phyloP scores from a whole-genome alignment of 2,797 vertebrate genomes.

The Australoheros facetus region DNA sequence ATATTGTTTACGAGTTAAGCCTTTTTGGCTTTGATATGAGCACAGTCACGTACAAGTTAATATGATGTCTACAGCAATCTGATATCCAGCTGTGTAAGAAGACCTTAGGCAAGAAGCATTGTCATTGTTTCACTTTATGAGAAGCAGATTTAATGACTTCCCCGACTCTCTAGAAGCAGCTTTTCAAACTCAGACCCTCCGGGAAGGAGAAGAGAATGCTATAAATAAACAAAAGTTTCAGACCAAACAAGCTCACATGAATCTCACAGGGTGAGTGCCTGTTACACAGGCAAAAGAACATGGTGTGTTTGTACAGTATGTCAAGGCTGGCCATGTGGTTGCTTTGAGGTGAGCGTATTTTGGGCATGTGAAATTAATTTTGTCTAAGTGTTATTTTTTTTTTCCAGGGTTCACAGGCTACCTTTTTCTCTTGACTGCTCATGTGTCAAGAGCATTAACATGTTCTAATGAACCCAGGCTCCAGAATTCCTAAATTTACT shows the following conservation, averaged over 20 bases:
- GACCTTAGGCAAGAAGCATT: not conserved
- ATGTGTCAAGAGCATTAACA: constrained; percentile 35
- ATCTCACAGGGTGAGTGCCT: constrained; percentile 43
- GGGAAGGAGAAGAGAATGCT: constrained; percentile 24
- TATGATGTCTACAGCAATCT: not conserved
- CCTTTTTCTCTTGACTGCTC: constrained; percentile 4
- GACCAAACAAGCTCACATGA: constrained; percentile 45
- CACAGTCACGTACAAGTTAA: not conserved
- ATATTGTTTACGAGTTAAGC: not conserved
- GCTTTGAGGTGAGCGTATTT: not conserved
- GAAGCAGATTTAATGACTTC: not conserved
- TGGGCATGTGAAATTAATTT: not conserved
- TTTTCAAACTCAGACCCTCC: constrained; percentile 34
- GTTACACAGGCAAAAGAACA: constrained; percentile 41
- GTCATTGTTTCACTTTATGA: not conserved
- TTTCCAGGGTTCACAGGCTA: not conserved
- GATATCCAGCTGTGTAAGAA: not conserved
- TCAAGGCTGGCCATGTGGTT: constrained; percentile 10
- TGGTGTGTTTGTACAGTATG: constrained; percentile 19
- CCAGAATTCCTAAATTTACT: constrained; percentile 46
- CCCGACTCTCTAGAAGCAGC: not conserved
- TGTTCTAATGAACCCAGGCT: constrained; percentile 33
- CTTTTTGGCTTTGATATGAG: not conserved
- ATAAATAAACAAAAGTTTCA: constrained; percentile 54
- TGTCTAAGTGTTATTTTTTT: not conserved